phyloP scores from a whole-genome alignment of 2,888 invertebrate genomes.

The Toxonevra muliebris region DNA sequence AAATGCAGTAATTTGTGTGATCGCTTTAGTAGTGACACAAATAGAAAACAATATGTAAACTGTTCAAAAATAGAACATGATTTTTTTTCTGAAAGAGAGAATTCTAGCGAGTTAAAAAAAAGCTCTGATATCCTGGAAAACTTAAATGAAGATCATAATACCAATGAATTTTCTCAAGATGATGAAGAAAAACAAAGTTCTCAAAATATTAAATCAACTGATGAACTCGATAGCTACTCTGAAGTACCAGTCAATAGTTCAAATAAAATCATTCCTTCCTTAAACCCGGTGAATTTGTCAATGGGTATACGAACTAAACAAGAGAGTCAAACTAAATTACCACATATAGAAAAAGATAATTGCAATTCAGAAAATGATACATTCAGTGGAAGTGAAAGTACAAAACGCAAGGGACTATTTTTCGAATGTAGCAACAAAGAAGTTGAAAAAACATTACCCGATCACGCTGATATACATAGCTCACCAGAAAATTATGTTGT shows the following conservation, averaged over 20 bases:
- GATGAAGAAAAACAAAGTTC: constrained; percentile 57
- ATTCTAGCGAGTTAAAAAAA: constrained; percentile 33
- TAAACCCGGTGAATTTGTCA: constrained; percentile 85
- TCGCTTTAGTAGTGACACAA: constrained; percentile 32
- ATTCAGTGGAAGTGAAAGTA: constrained; percentile 42
- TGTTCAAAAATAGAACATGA: constrained; percentile 27
- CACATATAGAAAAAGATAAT: constrained; percentile 38
- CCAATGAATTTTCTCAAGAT: constrained; percentile 35
- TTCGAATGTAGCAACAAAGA: constrained; percentile 74
- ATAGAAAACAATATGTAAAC: constrained; percentile 31
- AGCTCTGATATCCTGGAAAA: constrained; percentile 19
- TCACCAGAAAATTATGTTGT: constrained; percentile 87
- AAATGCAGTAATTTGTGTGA: constrained; percentile 50
- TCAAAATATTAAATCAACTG: constrained; percentile 31
- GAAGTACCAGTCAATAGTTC: constrained; percentile 31
- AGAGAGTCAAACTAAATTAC: constrained; percentile 53
- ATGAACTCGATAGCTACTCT: constrained; percentile 20
- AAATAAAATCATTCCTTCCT: constrained; percentile 69
- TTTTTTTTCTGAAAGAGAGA: constrained; percentile 27
- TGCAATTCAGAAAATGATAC: constrained; percentile 40
- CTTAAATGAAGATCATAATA: constrained; percentile 17
- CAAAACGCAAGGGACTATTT: constrained; percentile 54
- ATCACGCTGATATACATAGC: constrained; percentile 76
- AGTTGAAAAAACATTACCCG: constrained; percentile 68
- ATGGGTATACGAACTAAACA: constrained; percentile 70